Evolutionary conservation across 1,140 invertebrate species (phyloP), one percentile per base, ranked within the genome.

Genomic region (Onthophagus taurus): DNA sequence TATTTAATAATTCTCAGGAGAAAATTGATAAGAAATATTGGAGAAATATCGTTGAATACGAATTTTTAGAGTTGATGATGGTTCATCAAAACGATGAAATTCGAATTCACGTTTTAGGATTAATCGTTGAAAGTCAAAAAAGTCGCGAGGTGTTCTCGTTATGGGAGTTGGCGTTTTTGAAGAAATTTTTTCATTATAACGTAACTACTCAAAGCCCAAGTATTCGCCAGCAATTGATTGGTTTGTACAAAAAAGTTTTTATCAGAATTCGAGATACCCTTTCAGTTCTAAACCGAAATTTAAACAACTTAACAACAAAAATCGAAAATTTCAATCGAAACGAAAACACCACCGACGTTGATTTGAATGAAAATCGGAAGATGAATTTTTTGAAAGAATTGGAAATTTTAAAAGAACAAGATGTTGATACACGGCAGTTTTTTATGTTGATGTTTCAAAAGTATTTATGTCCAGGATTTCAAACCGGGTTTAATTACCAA

Each of bases 111-210:
- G 74, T 76, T 0, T 69, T 90, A 44, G 72, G 74, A 2, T 63
- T 89, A 5, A 56, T 93, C 9, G 77, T 82, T 43, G 85, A 89
- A 53, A 83, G 77, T 9, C 77, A 77, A 31, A 85, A 83, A 59
- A 79, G 75, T 11, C 85, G 86, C 11, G 79, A 88, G 59, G 26
- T 60, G 1, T 75, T 85, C 44, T 66, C 65, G 2, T 11, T 51
- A 3, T 61, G 60, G 36, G 87, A 91, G 61, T 70, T 89, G 12
- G 56, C 76, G 9, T 67, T 82, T n/a, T 65, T 90, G 21, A 54
- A 75, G n/a, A 57, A 59, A 18, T 89, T 83, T 64, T 57, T 89
- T 14, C 58, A 64, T 11, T 75, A 77, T 52, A 90, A 90, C 66
- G 66, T 83, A 13, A 79, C 78, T 50, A 78, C 76, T 52, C 81